Evolutionary conservation across 2,888 invertebrate genomes (phyloP), one percentile per base, ranked within the genome.

Genomic region (Thecocarcelia acutangulata): DNA sequence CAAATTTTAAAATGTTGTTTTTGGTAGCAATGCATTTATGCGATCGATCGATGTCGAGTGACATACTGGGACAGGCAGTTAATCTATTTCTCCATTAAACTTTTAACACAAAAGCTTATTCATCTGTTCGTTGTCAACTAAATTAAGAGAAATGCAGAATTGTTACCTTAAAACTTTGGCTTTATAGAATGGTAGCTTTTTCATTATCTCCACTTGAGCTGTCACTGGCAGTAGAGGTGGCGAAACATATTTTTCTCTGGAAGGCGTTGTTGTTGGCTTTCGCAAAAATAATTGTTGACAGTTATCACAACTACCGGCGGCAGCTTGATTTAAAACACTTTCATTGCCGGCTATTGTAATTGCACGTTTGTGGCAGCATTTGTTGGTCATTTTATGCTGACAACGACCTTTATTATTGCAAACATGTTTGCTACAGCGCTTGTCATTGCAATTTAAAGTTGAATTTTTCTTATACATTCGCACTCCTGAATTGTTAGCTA

Each of bases 121-220:
- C 33, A 54, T 28, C 54, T 42, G 58, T 37, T 58, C 40, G 11
- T 44, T 24, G 5, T 5, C 5, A 58, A 19, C 37, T 13, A 52
- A 11, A 28, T 37, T 19, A 48, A 40, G 3, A n/a, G 8, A 17
- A 8, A 17, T 68, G 1, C 33, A 6, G 12, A 70, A 42, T 4
- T 11, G 44, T 42, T 66, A 66, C 56, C 74, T 74, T 11, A 24
- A 15, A 24, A 50, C 54, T 48, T 56, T 74, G 46, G n/a, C 63
- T 58, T 64, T 64, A 46, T 56, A 48, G 24, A 64, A 50, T n/a
- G 17, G n/a, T 4, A 48, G 6, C 37, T 74, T 74, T 56, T 64
- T 64, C 1, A 24, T 46, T 13, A 66, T 46, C 21, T 74, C 54
- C 15, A 17, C 63, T 64, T 54, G 54, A 15, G 54, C 12, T 28